Evolutionary conservation across 2,888 invertebrate species (phyloP), one percentile per base, ranked within the genome.

Genomic region (Pachliopta kotzebuea): DNA sequence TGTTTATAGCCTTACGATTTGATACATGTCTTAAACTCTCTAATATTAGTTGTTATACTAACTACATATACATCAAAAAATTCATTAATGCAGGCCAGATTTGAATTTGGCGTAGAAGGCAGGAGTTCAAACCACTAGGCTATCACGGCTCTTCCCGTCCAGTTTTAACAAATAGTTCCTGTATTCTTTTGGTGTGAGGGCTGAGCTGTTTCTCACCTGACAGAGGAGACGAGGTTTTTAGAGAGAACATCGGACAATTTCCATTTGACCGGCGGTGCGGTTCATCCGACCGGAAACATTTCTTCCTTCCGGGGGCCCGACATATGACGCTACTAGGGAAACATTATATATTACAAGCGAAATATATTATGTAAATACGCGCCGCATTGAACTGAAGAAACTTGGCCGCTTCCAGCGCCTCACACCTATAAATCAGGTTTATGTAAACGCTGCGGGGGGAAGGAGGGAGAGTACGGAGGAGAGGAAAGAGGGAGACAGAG

Each of bases 281-380:
- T 58, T 61, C 31, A 65, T 62, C 62, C 65, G 37, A 54, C 61
- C 65, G 65, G 65, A 65, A 65, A 65, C 62, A 62, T 65, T 62
- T 58, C 24, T 55, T 62, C 65, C 58, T 65, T 62, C 50, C 53
- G 60, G 62, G 37, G 62, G 53, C 60, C 26, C 58, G 71, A 73
- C 72, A 72, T 74, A 74, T 74, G 73, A 73, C 65, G 62, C 69
- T 71, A 70, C 69, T 69, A 75, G 69, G 74, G 72, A 74, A 74
- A 77, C 76, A 79, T 74, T 75, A 75, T 78, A 75, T 77, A 78
- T 83, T 78, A 80, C 77, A 71, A 71, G 74, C 74, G 74, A 76
- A 82, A 84, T 84, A 75, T 71, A 70, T 72, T 85, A 85, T 86
- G 83, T 84, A 83, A 83, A 85, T 85, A 77, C 71, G 74, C 73